A percentile compares a stretch with the other conserved stretches of the same genome.
Evolutionary conservation across 2,113 vertebrate genomes (phyloP).

Genomic region (Bombycilla garrulus): DNA sequence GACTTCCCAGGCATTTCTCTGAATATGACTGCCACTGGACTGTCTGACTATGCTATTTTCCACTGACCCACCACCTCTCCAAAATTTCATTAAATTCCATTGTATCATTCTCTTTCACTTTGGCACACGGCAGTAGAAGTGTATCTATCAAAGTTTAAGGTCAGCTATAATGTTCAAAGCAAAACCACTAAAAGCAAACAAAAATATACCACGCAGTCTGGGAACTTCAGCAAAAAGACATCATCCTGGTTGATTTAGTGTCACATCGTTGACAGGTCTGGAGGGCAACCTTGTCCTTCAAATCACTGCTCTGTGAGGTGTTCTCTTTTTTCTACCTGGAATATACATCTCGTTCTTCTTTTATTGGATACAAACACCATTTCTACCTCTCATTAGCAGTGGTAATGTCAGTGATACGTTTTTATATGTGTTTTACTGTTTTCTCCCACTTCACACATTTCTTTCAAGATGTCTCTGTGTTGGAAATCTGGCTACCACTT

Average conservation of each 20-base stretch:
- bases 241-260: not conserved
- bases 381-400: not conserved
- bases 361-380: not conserved
- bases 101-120: not conserved
- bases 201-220: not conserved
- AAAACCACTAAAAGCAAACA: not conserved
- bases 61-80: not conserved
- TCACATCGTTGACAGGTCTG: not conserved
- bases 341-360: not conserved
- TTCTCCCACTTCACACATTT: not conserved
- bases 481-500: not conserved
- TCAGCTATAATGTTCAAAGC: not conserved
- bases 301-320: accelerated
- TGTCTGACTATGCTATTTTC: not conserved
- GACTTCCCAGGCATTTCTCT: not conserved
- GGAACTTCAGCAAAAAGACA: not conserved
- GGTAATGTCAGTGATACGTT: not conserved
- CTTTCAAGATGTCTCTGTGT: not conserved
- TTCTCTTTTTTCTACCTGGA: not conserved
- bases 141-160: not conserved
- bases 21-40: not conserved
- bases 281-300: not conserved
- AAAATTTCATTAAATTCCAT: not conserved
- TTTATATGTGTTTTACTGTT: not conserved
- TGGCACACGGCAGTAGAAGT: not conserved